phyloP scores from a whole-genome alignment of 1,140 invertebrate genomes.

The Pomphorhynchus laevis region DNA sequence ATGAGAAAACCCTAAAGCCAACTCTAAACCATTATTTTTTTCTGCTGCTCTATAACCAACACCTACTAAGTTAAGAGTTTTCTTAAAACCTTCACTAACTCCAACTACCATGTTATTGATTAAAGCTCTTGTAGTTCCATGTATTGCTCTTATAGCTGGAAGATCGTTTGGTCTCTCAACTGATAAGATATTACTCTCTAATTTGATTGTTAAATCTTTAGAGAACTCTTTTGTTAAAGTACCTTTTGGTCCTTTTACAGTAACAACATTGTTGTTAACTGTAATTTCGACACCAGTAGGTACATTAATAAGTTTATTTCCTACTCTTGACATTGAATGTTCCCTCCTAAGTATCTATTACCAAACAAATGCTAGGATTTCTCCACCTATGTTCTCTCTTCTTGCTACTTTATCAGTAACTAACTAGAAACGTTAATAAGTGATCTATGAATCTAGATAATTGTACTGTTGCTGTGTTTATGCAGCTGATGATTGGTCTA shows the following conservation, averaged over 20 bases:
- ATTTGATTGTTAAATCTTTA: background rate
- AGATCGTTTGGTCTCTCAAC: background rate
- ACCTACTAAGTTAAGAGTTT: constrained; percentile 7
- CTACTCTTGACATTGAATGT: constrained; percentile 8
- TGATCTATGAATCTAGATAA: too few relatives aligned
- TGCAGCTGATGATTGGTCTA: too few relatives aligned
- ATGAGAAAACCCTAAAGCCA: constrained; percentile 5
- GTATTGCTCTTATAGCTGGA: background rate
- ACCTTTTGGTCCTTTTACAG: constrained; percentile 9
- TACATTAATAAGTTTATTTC: constrained; percentile 7
- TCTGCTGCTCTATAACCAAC: constrained; percentile 7
- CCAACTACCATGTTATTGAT: constrained; percentile 10
- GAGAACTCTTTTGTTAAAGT: background rate
- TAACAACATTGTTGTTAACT: background rate
- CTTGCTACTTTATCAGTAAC: constrained; percentile 6
- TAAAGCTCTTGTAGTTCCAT: constrained; percentile 4
- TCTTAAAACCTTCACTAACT: constrained; percentile 8
- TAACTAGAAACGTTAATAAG: too few relatives aligned
- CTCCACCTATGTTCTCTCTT: constrained; percentile 6
- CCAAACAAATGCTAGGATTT: constrained; percentile 8
- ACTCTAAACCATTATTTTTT: constrained; percentile 5
- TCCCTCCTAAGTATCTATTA: constrained; percentile 6
- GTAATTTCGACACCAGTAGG: constrained; percentile 6
- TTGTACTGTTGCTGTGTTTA: too few relatives aligned
- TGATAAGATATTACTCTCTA: background rate